Evolutionary conservation across 2,797 vertebrate species (phyloP).

Genomic region (Takifugu rubripes): DNA sequence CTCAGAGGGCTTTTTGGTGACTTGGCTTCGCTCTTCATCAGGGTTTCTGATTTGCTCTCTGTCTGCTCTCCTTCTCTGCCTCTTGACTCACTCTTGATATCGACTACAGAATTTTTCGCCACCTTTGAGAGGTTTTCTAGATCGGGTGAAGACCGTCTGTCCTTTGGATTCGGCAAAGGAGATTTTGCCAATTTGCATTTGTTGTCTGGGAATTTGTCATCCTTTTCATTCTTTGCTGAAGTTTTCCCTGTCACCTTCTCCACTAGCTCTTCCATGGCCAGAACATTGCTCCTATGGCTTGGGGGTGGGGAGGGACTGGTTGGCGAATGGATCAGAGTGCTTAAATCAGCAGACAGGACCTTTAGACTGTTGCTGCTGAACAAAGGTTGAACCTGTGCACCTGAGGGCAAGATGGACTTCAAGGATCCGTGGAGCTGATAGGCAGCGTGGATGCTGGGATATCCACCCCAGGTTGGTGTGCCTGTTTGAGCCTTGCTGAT

Average conservation of each 20-base stretch:
- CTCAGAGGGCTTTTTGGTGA: slow-evolving; percentile 82
- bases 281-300: slow-evolving; percentile 91
- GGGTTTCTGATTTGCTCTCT: slow-evolving; percentile 54
- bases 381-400: slow-evolving; percentile 87
- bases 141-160: slow-evolving; percentile 79
- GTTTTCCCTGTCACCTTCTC: slow-evolving; percentile 95
- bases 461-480: slow-evolving; percentile 95
- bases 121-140: slow-evolving; percentile 72
- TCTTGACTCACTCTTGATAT: slow-evolving; percentile 65
- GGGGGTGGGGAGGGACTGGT: slow-evolving; percentile 86
- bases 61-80: slow-evolving; percentile 46
- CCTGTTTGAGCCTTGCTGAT: slow-evolving; percentile 99
- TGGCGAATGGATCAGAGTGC: slow-evolving; percentile 82
- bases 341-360: slow-evolving; percentile 73
- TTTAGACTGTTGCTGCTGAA: slow-evolving; percentile 82
- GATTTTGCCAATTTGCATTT: slow-evolving; percentile 78
- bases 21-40: slow-evolving; percentile 86
- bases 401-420: slow-evolving; percentile 79
- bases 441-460: slow-evolving; percentile 97
- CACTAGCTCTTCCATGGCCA: slow-evolving; percentile 96
- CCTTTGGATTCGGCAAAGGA: slow-evolving; percentile 77
- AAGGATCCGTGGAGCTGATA: slow-evolving; percentile 92
- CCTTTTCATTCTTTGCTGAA: slow-evolving; percentile 79
- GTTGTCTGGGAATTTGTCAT: slow-evolving; percentile 79
- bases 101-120: slow-evolving; percentile 60